These are phyloP conservation scores for Atrichornis clamosus DNA, from an alignment of 2,113 vertebrate species.

Conservation along the genomic window DNA sequence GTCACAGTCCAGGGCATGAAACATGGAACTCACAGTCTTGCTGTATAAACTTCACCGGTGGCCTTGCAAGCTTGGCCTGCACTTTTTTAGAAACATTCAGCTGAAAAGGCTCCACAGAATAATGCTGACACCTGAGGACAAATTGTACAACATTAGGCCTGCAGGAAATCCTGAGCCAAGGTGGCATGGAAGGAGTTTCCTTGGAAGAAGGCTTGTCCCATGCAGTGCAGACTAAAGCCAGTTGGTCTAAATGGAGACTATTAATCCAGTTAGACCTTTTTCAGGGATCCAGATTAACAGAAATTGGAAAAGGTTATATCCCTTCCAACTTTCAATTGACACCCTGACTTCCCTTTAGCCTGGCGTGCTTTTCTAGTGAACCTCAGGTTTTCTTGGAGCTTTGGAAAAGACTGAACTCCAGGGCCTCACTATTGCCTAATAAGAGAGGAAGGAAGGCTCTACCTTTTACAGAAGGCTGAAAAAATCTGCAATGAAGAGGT, in stretches of 20 bases:
- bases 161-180: neutral
- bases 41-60: neutral
- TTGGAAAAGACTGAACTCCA: neutral
- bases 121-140: neutral
- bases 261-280: neutral
- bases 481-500: neutral
- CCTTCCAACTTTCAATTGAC: neutral
- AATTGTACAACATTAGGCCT: neutral
- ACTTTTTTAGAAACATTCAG: neutral
- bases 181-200: neutral
- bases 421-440: neutral
- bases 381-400: neutral
- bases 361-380: neutral
- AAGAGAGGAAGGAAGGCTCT: neutral
- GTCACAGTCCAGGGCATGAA: neutral
- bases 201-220: neutral
- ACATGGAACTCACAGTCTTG: neutral
- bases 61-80: neutral
- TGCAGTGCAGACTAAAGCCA: neutral
- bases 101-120: neutral
- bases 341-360: neutral
- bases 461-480: neutral
- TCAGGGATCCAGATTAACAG: neutral
- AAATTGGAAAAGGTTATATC: neutral
- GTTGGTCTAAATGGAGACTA: neutral